Conservation (phyloP, 2,797 vertebrate species). For the Pseudomugil gertrudae region DNA sequence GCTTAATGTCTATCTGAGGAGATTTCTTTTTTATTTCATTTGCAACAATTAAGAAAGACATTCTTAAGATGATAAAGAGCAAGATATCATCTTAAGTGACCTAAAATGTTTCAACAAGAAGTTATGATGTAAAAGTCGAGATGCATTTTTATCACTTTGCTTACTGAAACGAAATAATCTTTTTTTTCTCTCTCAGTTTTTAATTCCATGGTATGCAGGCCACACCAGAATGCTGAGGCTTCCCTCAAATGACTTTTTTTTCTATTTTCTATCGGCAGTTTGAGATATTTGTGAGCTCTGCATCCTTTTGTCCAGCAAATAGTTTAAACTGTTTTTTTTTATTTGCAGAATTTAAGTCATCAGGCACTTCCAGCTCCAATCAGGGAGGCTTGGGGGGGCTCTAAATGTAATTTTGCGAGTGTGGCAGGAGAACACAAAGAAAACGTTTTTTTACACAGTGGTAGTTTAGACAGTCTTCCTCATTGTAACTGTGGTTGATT, state of each 20-base stretch:
- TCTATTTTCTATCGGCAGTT: background rate
- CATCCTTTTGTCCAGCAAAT: conserved; percentile 16
- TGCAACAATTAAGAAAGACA: background rate
- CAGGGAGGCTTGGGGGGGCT: conserved; percentile 10
- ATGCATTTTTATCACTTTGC: too few species aligned
- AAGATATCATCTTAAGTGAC: background rate
- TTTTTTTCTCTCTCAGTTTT: background rate
- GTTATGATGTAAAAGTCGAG: background rate
- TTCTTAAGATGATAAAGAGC: background rate
- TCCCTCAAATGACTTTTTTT: too few species aligned
- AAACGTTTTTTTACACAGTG: conserved; percentile 19
- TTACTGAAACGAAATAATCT: background rate
- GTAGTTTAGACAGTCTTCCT: conserved; percentile 4
- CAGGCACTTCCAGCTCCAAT: conserved; percentile 21
- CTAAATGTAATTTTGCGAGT: conserved; percentile 28
- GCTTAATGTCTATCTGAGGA: background rate
- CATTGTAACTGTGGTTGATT: background rate
- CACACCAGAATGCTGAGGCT: background rate
- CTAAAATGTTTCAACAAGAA: background rate
- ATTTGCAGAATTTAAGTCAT: conserved; percentile 20
- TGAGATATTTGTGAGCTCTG: conserved; percentile 8
- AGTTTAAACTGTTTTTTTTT: conserved; percentile 35
- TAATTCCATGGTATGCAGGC: background rate
- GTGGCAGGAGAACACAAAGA: conserved; percentile 24
- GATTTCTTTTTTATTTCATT: conserved; percentile 5